Evolutionary conservation across 2,888 invertebrate genomes (phyloP).

Genomic region (Sacculina carcini): DNA sequence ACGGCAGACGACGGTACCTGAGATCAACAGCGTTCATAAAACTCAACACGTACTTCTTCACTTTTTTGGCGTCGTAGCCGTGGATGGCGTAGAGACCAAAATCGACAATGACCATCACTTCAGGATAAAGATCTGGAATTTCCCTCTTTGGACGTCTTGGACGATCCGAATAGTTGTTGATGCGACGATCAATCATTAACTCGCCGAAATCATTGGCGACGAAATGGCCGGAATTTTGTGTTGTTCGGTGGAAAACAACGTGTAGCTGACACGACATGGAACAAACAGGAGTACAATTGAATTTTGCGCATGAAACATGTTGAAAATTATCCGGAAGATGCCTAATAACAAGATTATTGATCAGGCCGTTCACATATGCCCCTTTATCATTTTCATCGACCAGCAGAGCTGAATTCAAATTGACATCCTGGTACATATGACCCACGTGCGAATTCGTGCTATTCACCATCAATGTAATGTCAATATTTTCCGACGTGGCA

Average conservation of each 20-base stretch:
- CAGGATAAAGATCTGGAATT: background rate
- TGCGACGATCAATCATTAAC: no score
- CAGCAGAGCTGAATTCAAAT: background rate
- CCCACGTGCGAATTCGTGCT: background rate
- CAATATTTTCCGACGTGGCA: background rate
- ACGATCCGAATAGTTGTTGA: no score
- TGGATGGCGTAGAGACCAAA: background rate
- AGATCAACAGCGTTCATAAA: slow-evolving; percentile 2
- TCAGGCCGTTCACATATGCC: background rate
- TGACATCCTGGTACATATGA: background rate
- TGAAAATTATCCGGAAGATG: background rate
- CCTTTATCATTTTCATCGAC: background rate
- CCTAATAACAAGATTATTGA: background rate
- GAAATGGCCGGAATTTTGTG: background rate
- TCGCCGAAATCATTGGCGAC: background rate
- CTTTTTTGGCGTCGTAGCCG: background rate
- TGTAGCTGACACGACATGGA: no score
- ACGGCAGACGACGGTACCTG: background rate
- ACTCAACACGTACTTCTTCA: background rate
- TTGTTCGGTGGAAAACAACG: no score
- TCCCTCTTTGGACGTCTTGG: no score
- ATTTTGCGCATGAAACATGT: no score
- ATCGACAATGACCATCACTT: background rate
- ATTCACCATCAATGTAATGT: background rate
- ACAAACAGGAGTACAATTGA: no score